A percentile compares a stretch with the other conserved stretches of the same genome.
These are phyloP conservation scores for Enteromius viviparus DNA, from an alignment of 2,797 vertebrate species.

Conservation along the genomic window DNA sequence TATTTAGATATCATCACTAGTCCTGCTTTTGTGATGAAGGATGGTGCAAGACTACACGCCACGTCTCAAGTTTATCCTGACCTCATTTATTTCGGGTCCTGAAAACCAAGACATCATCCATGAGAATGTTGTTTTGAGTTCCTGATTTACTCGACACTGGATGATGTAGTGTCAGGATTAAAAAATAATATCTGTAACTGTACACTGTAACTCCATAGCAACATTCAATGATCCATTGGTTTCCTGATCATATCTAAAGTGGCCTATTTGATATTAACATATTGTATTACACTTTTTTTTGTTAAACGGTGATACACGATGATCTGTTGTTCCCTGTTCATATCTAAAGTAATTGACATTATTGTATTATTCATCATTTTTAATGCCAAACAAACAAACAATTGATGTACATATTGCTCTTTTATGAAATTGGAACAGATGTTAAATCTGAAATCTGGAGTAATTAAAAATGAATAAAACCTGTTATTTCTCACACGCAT, in stretches of 20 bases:
- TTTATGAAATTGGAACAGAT: slow-evolving; percentile 12
- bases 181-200: not conserved
- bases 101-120: not conserved
- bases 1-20: not conserved
- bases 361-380: slow-evolving; percentile 11
- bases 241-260: slow-evolving; percentile 14
- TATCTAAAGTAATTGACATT: slow-evolving; percentile 1
- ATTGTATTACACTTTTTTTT: slow-evolving; percentile 5
- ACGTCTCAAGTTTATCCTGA: not conserved
- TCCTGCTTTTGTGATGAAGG: slow-evolving; percentile 7
- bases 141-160: not conserved
- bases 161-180: not conserved
- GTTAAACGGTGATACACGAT: not conserved
- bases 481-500: not conserved
- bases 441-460: slow-evolving; percentile 36
- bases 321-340: slow-evolving; percentile 3
- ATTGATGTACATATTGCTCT: slow-evolving; percentile 34
- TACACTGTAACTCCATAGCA: not conserved
- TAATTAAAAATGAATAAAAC: slow-evolving; percentile 6
- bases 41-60: not conserved
- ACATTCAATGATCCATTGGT: not conserved
- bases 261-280: not conserved
- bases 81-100: slow-evolving; percentile 4
- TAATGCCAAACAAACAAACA: slow-evolving; percentile 25
- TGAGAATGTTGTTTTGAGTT: not conserved